Conservation (phyloP, 2,888 invertebrate species). For the Drepanosiphum platanoidis region DNA sequence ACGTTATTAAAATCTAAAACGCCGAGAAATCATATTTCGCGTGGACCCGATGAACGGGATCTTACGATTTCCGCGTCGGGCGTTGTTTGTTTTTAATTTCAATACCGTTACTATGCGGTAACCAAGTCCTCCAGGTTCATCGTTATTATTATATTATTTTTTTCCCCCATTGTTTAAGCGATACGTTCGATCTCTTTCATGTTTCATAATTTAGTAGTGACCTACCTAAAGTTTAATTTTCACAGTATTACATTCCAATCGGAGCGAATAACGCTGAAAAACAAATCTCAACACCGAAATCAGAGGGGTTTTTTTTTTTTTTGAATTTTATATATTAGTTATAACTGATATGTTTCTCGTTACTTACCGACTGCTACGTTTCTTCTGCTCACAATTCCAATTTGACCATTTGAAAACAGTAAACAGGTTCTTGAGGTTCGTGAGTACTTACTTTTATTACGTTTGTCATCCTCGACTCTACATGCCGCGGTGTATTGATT, state of each 20-base stretch:
- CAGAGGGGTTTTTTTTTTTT: background rate
- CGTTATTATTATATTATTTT: constrained; percentile 19
- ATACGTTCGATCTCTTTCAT: background rate
- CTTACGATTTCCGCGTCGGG: background rate
- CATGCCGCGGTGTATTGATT: too few relatives aligned
- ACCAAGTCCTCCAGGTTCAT: constrained; percentile 13
- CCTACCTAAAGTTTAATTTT: background rate
- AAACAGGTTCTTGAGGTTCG: too few relatives aligned
- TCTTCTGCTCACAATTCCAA: too few relatives aligned
- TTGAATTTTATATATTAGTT: background rate
- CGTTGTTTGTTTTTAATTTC: background rate
- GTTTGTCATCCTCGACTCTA: too few relatives aligned
- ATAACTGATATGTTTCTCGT: background rate
- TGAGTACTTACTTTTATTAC: too few relatives aligned
- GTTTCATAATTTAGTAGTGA: background rate
- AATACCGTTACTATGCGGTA: background rate
- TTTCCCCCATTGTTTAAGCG: background rate
- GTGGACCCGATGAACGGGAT: background rate
- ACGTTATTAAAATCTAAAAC: constrained; percentile 20
- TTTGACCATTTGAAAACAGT: too few relatives aligned
- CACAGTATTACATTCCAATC: background rate
- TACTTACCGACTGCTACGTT: background rate
- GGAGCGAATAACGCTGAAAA: background rate
- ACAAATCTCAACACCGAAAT: background rate
- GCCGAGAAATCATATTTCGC: constrained; percentile 4